Percentiles rank a stretch among this genome's conserved stretches.
phyloP scores from a whole-genome alignment of 2,113 vertebrate species.

The Sminthopsis crassicaudata region DNA sequence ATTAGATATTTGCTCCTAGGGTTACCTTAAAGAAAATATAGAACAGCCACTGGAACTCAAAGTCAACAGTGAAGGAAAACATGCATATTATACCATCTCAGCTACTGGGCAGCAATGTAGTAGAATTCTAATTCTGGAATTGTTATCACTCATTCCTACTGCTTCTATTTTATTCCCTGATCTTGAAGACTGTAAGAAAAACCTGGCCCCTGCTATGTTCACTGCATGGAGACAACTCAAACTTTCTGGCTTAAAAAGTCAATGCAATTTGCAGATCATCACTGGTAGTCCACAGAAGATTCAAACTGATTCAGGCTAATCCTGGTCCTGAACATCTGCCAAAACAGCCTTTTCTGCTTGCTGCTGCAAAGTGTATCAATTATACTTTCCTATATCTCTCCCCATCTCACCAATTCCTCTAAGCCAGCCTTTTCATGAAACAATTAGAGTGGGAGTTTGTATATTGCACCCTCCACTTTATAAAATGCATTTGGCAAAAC shows the following conservation, averaged over 20 bases:
- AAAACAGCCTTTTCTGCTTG: slow-evolving; percentile 42
- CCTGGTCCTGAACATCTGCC: slow-evolving; percentile 35
- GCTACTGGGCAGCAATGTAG: slow-evolving; percentile 7
- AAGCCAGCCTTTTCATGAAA: slow-evolving; percentile 54
- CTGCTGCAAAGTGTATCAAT: neutral
- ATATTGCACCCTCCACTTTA: neutral
- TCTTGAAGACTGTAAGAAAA: slow-evolving; percentile 15
- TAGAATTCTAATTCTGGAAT: neutral
- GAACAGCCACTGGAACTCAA: slow-evolving; percentile 8
- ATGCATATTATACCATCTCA: neutral
- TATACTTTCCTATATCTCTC: neutral
- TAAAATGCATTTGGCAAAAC: neutral
- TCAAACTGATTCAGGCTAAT: slow-evolving; percentile 12
- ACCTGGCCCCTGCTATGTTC: neutral
- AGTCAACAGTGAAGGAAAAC: neutral
- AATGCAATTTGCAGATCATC: slow-evolving; percentile 45
- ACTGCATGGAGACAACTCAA: slow-evolving; percentile 19
- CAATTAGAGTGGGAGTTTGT: slow-evolving; percentile 40
- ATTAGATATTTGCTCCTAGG: neutral
- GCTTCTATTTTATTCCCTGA: neutral
- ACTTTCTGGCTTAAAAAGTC: slow-evolving; percentile 30
- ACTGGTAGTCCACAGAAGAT: slow-evolving; percentile 8
- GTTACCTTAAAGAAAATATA: neutral
- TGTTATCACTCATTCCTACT: neutral
- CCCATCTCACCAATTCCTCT: neutral